A percentile compares a stretch with the other conserved stretches of the same genome.
These are phyloP conservation scores for Passerina amoena DNA, from an alignment of 2,113 vertebrate genomes.

Conservation along the genomic window DNA sequence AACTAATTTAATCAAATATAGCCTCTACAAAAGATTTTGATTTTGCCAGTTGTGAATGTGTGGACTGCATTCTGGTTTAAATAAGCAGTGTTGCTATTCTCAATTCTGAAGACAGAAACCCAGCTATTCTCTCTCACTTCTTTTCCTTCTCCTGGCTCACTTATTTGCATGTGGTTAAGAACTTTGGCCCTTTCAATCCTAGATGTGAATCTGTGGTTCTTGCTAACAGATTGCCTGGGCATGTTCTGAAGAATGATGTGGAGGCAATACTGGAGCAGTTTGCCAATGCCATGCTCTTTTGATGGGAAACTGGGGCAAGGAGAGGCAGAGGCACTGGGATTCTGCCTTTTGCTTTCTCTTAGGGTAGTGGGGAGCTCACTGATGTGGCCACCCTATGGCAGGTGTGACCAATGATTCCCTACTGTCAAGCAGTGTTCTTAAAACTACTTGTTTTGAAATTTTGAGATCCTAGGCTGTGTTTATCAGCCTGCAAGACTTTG, in stretches of 20 bases:
- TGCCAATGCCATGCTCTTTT: background rate
- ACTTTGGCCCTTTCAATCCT: background rate
- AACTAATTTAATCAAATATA: background rate
- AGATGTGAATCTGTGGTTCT: background rate
- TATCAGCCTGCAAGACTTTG: background rate
- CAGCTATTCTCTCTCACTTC: background rate
- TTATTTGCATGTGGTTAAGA: background rate
- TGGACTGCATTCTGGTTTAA: background rate
- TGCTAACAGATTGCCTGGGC: background rate
- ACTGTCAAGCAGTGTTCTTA: background rate
- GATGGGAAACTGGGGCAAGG: background rate
- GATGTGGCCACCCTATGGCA: background rate
- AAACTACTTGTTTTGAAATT: background rate
- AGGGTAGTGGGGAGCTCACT: background rate
- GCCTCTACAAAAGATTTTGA: background rate
- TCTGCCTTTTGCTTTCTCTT: background rate
- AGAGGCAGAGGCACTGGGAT: background rate
- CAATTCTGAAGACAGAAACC: background rate
- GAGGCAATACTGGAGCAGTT: background rate
- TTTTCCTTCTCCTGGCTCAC: background rate
- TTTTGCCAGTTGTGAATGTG: background rate
- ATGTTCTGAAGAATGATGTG: background rate
- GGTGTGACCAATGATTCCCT: background rate
- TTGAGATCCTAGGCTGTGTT: background rate
- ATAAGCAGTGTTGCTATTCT: background rate